phyloP scores from a whole-genome alignment of 2,888 invertebrate genomes.

The Gandaritis pyraliata region DNA sequence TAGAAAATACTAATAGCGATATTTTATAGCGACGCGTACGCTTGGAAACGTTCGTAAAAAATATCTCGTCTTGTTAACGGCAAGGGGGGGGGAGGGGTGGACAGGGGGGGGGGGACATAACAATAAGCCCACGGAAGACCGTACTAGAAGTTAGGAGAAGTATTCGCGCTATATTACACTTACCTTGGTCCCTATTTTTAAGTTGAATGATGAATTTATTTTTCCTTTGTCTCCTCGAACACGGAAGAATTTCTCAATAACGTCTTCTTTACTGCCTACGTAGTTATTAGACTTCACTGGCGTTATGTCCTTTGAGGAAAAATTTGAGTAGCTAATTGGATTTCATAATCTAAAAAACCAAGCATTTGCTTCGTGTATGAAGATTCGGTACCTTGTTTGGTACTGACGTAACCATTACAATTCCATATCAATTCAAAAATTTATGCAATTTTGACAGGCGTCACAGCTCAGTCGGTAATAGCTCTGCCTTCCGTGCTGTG shows the following conservation, averaged over 20 bases:
- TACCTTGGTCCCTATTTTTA: conserved; percentile 46
- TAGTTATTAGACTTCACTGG: conserved; percentile 36
- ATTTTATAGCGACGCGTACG: conserved; percentile 48
- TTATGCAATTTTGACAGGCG: no score
- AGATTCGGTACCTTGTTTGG: conserved; percentile 11
- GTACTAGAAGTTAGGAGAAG: conserved; percentile 65
- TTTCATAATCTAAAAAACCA: conserved; percentile 31
- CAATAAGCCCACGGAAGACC: conserved; percentile 58
- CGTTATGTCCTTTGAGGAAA: conserved; percentile 33
- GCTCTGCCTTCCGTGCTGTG: no score
- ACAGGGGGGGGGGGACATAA: no score
- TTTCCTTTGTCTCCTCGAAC: conserved; percentile 48
- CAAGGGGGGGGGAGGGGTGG: no score
- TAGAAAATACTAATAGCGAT: conserved; percentile 45
- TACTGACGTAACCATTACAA: neutral
- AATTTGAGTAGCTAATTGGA: conserved; percentile 25
- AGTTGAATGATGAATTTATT: conserved; percentile 53
- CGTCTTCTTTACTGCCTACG: conserved; percentile 37
- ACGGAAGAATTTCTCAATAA: conserved; percentile 49
- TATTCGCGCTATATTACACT: conserved; percentile 52
- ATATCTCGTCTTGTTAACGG: conserved; percentile 64
- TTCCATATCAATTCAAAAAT: neutral
- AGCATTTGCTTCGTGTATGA: conserved; percentile 22
- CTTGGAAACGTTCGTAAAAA: conserved; percentile 59
- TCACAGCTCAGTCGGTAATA: no score